Evolutionary conservation across 92 coral and sea anemone genomes (phyloP).

Genomic region (Epizoanthus stellaris): DNA sequence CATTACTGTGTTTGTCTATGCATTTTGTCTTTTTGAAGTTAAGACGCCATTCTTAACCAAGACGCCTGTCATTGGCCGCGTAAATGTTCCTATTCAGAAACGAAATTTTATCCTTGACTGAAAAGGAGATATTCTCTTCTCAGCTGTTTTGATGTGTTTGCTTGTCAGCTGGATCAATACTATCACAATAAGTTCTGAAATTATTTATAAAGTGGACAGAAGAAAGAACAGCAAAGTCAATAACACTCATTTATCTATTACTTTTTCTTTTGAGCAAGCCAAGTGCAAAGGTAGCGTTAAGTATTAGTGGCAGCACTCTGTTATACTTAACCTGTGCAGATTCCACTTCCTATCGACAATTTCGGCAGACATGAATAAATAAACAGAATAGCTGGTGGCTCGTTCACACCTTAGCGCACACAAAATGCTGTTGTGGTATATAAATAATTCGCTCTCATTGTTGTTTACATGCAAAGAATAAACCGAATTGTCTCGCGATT

Average conservation of each 20-base stretch:
- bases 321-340: not conserved
- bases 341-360: not conserved
- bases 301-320: not conserved
- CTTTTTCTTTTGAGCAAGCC: slow-evolving; percentile 10
- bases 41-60: not conserved
- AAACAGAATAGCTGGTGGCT: slow-evolving; percentile 16
- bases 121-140: slow-evolving; percentile 28
- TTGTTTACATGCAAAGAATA: slow-evolving; percentile 20
- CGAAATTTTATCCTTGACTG: slow-evolving; percentile 12
- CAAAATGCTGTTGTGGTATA: not conserved
- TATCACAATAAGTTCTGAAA: slow-evolving; percentile 14
- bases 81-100: slow-evolving; percentile 25
- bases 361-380: not conserved
- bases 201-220: slow-evolving; percentile 32
- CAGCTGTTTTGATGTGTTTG: slow-evolving; percentile 31
- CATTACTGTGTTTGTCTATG: not conserved
- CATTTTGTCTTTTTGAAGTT: not conserved
- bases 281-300: not conserved
- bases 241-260: slow-evolving; percentile 12
- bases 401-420: slow-evolving; percentile 9
- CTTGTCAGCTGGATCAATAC: slow-evolving; percentile 46
- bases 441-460: not conserved
- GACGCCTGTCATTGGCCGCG: slow-evolving; percentile 1
- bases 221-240: slow-evolving; percentile 35
- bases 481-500: not conserved